Evolutionary conservation across 2,888 invertebrate species (phyloP).

Genomic region (Melanchra persicariae): DNA sequence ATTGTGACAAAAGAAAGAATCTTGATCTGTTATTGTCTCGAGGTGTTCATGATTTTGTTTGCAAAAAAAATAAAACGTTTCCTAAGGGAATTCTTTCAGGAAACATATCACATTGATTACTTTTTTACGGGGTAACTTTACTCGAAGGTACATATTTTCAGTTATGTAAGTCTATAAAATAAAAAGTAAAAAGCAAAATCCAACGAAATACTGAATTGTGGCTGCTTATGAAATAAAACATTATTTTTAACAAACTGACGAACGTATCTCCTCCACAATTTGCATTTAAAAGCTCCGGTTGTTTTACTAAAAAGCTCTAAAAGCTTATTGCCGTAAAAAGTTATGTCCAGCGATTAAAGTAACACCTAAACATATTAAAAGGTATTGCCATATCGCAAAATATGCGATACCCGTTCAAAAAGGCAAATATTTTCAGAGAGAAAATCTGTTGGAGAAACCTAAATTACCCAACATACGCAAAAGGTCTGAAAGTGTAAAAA

Average conservation of each 20-base stretch:
- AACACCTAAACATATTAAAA: conserved; percentile 26
- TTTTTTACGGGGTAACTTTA: conserved; percentile 30
- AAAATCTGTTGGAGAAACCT: conserved; percentile 1
- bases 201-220: background rate
- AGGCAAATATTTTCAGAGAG: background rate
- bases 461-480: conserved; percentile 26
- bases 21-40: background rate
- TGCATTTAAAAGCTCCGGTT: background rate
- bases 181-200: background rate
- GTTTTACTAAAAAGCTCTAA: conserved; percentile 21
- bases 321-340: conserved; percentile 29
- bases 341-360: conserved; percentile 35
- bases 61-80: conserved; percentile 7
- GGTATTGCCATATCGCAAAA: background rate
- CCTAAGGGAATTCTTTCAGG: background rate
- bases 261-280: background rate
- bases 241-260: conserved; percentile 2
- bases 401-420: background rate
- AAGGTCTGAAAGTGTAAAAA: conserved; percentile 43
- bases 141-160: conserved; percentile 2
- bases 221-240: background rate
- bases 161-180: conserved; percentile 17
- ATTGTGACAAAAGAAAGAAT: background rate
- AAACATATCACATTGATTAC: conserved; percentile 14
- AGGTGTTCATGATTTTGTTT: background rate